phyloP scores from a whole-genome alignment of 2,888 invertebrate genomes.

The Margaritifera margaritifera region DNA sequence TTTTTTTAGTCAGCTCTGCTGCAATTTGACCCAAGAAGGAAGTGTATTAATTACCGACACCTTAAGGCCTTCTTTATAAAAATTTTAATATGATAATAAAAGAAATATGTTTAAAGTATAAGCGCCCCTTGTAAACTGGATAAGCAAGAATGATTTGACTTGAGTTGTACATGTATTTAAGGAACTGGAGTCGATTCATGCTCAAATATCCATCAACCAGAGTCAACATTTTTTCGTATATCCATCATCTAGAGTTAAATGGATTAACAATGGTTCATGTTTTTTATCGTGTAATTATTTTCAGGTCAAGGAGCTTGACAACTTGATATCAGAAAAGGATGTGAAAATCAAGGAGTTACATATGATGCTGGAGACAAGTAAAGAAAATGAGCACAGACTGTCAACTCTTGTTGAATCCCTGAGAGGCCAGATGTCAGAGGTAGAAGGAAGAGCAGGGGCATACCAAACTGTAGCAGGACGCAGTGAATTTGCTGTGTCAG shows the following conservation, averaged over 20 bases:
- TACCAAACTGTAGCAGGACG: slow-evolving; percentile 65
- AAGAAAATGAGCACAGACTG: slow-evolving; percentile 64
- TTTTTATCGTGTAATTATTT: slow-evolving; percentile 8
- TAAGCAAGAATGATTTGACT: too few relatives aligned
- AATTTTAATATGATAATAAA: too few relatives aligned
- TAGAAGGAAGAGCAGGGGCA: slow-evolving; percentile 62
- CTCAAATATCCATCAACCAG: too few relatives aligned
- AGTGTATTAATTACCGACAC: too few relatives aligned
- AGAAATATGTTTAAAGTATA: too few relatives aligned
- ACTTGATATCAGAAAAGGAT: slow-evolving; percentile 66
- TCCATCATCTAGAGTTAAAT: background rate
- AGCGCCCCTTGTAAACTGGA: too few relatives aligned
- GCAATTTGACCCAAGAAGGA: too few relatives aligned
- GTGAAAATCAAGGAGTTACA: slow-evolving; percentile 66
- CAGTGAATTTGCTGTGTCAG: slow-evolving; percentile 65
- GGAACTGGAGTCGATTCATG: too few relatives aligned
- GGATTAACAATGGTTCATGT: background rate
- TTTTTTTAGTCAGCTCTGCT: too few relatives aligned
- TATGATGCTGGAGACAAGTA: slow-evolving; percentile 58
- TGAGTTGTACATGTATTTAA: too few relatives aligned
- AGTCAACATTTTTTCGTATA: background rate
- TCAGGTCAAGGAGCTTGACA: slow-evolving; percentile 60
- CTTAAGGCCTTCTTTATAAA: too few relatives aligned
- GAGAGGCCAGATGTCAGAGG: slow-evolving; percentile 58
- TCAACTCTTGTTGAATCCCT: slow-evolving; percentile 56